These are phyloP conservation scores for Sebastes aleutianus DNA, from an alignment of 2,797 vertebrate species.

Conservation along the genomic window DNA sequence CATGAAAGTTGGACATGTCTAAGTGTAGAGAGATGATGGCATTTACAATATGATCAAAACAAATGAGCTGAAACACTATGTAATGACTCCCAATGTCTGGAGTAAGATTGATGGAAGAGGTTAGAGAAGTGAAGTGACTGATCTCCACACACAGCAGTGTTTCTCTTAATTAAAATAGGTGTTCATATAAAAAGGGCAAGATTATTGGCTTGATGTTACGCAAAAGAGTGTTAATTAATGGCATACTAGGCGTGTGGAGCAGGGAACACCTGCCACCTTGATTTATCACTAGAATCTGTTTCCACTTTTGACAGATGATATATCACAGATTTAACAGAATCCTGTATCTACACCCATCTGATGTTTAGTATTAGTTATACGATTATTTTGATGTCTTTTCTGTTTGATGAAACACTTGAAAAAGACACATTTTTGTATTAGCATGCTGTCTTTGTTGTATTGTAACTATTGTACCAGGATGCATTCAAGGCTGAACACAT, in stretches of 20 bases:
- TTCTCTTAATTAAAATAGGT: conserved; percentile 54
- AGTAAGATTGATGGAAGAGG: conserved; percentile 54
- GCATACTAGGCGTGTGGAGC: conserved; percentile 6
- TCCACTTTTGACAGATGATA: conserved; percentile 15
- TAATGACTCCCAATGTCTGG: conserved; percentile 31
- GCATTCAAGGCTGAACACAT: neutral
- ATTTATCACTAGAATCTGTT: conserved; percentile 42
- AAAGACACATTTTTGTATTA: neutral
- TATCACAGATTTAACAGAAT: neutral
- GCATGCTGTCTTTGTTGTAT: neutral
- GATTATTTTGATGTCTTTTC: neutral
- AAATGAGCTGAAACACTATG: conserved; percentile 47
- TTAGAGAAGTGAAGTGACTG: conserved; percentile 39
- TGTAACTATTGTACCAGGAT: neutral
- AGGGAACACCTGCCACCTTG: neutral
- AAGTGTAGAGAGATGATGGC: conserved; percentile 24
- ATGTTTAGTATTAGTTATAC: neutral
- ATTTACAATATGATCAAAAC: conserved; percentile 49
- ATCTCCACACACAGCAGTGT: conserved; percentile 39
- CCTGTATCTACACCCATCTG: neutral
- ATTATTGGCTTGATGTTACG: conserved; percentile 32
- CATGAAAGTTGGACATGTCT: conserved; percentile 5
- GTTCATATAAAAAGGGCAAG: conserved; percentile 33
- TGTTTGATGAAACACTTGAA: neutral
- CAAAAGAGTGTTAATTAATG: conserved; percentile 50